Evolutionary conservation across 2,113 vertebrate genomes (phyloP).

Genomic region (Dromas ardeola): DNA sequence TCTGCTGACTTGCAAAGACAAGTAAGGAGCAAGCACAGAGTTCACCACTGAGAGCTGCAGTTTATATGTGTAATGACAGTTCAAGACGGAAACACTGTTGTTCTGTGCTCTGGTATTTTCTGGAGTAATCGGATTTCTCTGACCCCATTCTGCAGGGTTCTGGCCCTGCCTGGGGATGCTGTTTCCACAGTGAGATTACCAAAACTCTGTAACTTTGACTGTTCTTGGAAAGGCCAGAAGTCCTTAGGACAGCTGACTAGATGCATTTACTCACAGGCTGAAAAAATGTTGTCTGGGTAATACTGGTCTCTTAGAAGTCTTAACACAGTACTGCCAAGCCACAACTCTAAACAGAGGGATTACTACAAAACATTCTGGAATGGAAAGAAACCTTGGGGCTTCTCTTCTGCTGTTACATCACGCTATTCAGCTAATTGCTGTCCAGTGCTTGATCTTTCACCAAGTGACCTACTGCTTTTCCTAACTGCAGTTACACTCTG

Average conservation of each 20-base stretch:
- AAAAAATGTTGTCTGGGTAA: neutral
- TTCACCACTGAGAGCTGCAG: neutral
- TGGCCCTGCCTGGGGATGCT: neutral
- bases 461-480: neutral
- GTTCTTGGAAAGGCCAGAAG: neutral
- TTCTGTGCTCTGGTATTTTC: neutral
- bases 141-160: neutral
- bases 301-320: neutral
- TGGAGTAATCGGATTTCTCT: neutral
- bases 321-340: neutral
- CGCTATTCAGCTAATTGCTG: neutral
- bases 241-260: neutral
- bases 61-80: neutral
- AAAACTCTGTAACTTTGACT: neutral
- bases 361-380: neutral
- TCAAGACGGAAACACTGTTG: neutral
- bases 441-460: neutral
- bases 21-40: conserved; percentile 8
- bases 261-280: neutral
- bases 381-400: neutral
- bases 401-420: neutral
- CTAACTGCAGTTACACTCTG: neutral
- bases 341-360: neutral
- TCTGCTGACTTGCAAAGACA: conserved; percentile 32
- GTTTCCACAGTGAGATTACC: neutral